These are phyloP conservation scores for Steatornis caripensis DNA, from an alignment of 2,113 vertebrate species.

Conservation along the genomic window DNA sequence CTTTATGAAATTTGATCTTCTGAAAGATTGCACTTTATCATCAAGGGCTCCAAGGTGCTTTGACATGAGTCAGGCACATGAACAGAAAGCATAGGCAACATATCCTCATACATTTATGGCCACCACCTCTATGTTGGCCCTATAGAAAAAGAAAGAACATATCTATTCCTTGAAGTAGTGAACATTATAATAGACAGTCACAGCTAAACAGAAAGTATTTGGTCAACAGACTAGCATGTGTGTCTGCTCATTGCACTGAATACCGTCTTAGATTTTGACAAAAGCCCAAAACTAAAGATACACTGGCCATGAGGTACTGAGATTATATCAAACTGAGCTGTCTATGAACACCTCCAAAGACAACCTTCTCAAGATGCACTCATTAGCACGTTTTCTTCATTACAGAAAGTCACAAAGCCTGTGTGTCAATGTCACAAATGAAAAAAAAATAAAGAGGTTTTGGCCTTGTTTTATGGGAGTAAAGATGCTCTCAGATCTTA, in stretches of 20 bases:
- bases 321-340: background rate
- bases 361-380: background rate
- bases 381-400: background rate
- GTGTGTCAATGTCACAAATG: background rate
- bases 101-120: background rate
- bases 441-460: background rate
- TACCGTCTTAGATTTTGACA: background rate
- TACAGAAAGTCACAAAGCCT: background rate
- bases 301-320: background rate
- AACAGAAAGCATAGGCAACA: background rate
- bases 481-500: background rate
- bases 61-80: background rate
- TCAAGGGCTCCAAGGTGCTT: background rate
- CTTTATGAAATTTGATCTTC: background rate
- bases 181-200: background rate
- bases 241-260: background rate
- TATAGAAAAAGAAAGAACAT: background rate
- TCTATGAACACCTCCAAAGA: background rate
- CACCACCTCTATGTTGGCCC: fast-evolving
- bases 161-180: background rate
- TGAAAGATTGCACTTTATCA: background rate
- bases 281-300: background rate
- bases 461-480: background rate
- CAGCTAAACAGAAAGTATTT: background rate
- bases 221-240: background rate